Conservation (phyloP, 2,113 vertebrate species). For the Empidonax traillii region DNA sequence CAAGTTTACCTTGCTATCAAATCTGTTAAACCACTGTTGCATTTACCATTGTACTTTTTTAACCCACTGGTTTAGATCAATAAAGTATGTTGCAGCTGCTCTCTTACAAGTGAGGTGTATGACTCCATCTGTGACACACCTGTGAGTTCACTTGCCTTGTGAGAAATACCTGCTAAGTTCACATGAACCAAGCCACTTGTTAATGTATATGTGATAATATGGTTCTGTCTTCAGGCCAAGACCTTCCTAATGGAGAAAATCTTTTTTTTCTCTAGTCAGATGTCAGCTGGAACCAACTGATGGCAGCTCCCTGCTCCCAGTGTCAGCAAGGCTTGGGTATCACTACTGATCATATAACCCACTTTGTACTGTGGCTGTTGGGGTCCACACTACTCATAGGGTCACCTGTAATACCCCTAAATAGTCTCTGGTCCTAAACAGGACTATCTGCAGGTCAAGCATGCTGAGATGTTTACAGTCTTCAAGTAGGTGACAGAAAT, state of each 20-base stretch:
- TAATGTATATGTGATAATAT: fast-evolving
- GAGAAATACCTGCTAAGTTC: fast-evolving
- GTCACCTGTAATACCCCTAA: neutral
- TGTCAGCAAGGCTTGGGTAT: neutral
- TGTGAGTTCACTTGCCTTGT: neutral
- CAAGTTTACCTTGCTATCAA: neutral
- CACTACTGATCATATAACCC: neutral
- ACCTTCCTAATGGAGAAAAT: neutral
- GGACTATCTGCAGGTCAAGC: neutral
- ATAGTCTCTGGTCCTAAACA: neutral
- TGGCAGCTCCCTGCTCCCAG: neutral
- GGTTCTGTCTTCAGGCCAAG: neutral
- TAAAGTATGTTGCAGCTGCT: neutral
- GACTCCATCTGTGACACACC: neutral
- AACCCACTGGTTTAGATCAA: neutral
- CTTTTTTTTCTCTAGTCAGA: neutral
- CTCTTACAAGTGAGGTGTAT: neutral
- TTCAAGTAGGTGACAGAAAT: neutral
- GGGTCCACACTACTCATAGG: neutral
- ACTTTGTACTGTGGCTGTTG: neutral
- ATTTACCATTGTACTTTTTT: neutral
- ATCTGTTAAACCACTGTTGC: neutral
- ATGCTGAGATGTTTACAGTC: neutral
- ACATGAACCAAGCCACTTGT: fast-evolving
- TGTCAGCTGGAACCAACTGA: neutral